Evolutionary conservation across 2,888 invertebrate genomes (phyloP), one percentile per base, ranked within the genome.

Genomic region (Cryptus armator): DNA sequence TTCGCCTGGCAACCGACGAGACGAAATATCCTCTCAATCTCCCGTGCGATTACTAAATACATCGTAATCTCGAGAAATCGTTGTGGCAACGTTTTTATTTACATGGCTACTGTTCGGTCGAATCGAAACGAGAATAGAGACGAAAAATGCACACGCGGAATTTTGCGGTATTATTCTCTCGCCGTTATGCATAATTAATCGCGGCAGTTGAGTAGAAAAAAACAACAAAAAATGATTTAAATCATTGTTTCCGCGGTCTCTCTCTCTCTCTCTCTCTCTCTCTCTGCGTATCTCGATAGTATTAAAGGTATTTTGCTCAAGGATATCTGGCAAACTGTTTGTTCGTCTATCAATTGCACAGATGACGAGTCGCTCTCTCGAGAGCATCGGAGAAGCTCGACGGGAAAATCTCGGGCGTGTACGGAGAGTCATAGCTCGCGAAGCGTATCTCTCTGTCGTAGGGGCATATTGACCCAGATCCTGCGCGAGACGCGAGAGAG

Each of bases 381-480:
- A 68, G 68, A 48, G 51, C 29, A 29, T 32, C 48, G 46, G 32
- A 70, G 71, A 53, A 7, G 9, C 44, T 62, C 74, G 24, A 48
- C 48, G 79, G 68, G 46, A 67, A 70, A 76, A 83, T 80, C 74
- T 80, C 85, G 79, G 82, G 82, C 75, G 81, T 76, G 71, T 51
- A 75, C 75, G 86, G 37, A 74, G 85, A 88, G 84, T 62, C 83
- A 83, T 85, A 85, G 74, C 10, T 64, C 66, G 68, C 85, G 68
- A 80, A 80, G 82, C 82, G 85, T 83, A 81, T 81, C 81, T 10
- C n/a, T 48, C 48, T 48, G 3, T 72, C 68, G 86, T 86, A 89
- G 86, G 88, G 88, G 87, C 88, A 88, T 89, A 91, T 90, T 91
- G 90, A 91, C 90, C 91, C 88, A 90, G 88, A 91, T 91, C 87